A percentile compares a stretch with the other conserved stretches of the same genome.
Conservation (phyloP, 2,113 vertebrate species). For the Empidonax traillii region DNA sequence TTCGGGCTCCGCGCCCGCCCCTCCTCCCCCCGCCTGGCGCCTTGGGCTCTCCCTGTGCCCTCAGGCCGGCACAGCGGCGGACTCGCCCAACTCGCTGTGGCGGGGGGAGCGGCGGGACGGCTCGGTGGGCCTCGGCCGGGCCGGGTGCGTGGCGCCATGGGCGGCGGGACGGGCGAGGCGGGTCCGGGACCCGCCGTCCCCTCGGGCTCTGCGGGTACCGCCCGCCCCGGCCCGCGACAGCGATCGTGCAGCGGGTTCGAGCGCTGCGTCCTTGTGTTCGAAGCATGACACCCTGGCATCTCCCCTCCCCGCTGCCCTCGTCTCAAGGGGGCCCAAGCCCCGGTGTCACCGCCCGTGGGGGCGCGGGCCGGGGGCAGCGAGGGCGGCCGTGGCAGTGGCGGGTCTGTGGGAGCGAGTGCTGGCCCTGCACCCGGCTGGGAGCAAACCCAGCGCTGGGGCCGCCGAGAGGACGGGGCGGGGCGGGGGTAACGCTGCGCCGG, state of each 20-base stretch:
- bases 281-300: rapidly evolving
- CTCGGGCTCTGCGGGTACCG: neutral
- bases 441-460: neutral
- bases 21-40: too few species aligned
- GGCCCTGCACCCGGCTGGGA: neutral
- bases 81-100: neutral
- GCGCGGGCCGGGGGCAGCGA: neutral
- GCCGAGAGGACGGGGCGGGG: neutral
- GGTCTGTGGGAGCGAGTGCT: neutral
- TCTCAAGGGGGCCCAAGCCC: neutral
- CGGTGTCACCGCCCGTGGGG: rapidly evolving
- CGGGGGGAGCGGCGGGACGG: neutral
- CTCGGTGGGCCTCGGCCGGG: neutral
- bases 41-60: neutral
- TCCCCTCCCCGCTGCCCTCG: neutral
- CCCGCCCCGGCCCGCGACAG: neutral
- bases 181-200: too few species aligned
- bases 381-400: rapidly evolving
- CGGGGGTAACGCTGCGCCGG: neutral
- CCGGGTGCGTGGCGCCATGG: neutral
- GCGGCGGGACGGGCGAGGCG: too few species aligned
- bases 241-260: rapidly evolving
- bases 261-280: rapidly evolving
- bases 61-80: neutral
- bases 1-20: rapidly evolving